phyloP scores from a whole-genome alignment of 2,113 vertebrate species.

The Passer domesticus region DNA sequence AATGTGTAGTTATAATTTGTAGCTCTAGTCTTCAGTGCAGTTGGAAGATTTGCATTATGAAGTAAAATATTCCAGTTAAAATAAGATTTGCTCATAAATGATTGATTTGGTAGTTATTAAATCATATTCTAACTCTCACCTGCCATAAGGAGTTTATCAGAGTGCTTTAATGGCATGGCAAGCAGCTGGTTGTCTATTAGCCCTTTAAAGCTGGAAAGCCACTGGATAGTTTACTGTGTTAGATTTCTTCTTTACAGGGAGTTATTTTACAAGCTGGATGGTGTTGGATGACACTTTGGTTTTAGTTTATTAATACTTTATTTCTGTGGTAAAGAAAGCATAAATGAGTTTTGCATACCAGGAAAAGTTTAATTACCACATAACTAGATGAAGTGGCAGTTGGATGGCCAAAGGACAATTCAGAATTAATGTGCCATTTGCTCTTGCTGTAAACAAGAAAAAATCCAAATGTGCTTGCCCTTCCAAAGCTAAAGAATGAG shows the following conservation, averaged over 20 bases:
- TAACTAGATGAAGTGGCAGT: not conserved
- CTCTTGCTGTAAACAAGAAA: not conserved
- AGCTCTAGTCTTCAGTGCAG: not conserved
- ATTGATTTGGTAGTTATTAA: constrained; percentile 53
- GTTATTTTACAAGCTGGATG: constrained; percentile 36
- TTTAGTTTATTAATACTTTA: constrained; percentile 46
- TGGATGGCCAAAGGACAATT: not conserved
- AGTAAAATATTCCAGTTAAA: constrained; percentile 30
- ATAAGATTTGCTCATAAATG: constrained; percentile 43
- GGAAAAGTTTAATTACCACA: not conserved
- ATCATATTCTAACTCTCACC: constrained; percentile 31
- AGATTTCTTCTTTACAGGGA: constrained; percentile 38
- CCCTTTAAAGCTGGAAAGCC: constrained; percentile 3
- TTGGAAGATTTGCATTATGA: not conserved
- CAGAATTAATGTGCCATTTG: not conserved
- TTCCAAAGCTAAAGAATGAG: not conserved
- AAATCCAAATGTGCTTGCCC: not conserved
- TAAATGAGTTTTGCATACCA: not conserved
- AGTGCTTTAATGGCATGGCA: constrained; percentile 2
- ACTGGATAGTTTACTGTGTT: constrained; percentile 12
- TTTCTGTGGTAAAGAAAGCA: constrained; percentile 27
- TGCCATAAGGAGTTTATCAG: constrained; percentile 40
- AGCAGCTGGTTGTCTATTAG: constrained; percentile 39
- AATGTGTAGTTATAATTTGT: not conserved
- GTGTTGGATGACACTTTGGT: not conserved